These are phyloP conservation scores for Polyploca ridens DNA, from an alignment of 2,888 invertebrate species.

Conservation along the genomic window DNA sequence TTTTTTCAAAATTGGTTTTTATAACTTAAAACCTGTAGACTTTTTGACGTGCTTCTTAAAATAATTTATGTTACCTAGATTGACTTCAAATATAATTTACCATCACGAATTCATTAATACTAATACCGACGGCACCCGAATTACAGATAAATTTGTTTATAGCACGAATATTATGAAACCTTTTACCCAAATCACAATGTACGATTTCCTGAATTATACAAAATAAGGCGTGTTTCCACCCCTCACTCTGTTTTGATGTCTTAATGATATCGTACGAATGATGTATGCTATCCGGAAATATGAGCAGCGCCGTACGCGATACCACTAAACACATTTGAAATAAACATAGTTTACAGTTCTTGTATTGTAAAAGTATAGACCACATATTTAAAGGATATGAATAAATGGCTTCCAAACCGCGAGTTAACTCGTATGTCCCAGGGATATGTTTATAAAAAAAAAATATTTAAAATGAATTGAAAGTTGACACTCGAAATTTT, in stretches of 20 bases:
- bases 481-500: no score
- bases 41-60: no score
- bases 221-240: conserved; percentile 67
- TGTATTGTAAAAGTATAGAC: no score
- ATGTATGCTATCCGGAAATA: conserved; percentile 74
- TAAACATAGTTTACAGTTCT: background rate
- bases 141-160: background rate
- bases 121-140: background rate
- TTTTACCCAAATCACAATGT: conserved; percentile 61
- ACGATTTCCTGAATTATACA: conserved; percentile 62
- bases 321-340: conserved; percentile 27
- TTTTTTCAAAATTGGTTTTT: background rate
- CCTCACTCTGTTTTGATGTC: conserved; percentile 68
- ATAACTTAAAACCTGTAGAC: no score
- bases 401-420: no score
- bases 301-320: conserved; percentile 43
- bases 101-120: conserved; percentile 9
- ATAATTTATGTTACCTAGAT: no score
- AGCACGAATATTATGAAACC: conserved; percentile 32
- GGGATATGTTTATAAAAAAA: no score
- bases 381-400: no score
- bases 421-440: no score
- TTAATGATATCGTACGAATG: conserved; percentile 74
- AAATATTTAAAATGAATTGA: no score
- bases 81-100: no score